A percentile compares a stretch with the other conserved stretches of the same genome.
phyloP scores from a whole-genome alignment of 2,113 vertebrate genomes.

The Redunca redunca region DNA sequence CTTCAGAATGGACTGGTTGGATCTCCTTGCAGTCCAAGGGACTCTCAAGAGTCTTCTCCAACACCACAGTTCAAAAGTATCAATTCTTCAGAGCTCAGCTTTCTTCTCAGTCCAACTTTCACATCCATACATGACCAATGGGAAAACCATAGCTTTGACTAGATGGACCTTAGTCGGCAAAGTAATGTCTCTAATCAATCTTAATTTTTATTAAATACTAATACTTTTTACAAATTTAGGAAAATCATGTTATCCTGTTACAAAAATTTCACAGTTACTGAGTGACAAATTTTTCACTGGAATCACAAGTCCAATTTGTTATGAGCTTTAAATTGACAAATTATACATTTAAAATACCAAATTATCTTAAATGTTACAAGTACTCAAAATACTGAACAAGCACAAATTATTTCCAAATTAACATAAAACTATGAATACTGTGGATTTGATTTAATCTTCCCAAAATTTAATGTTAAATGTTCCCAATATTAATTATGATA shows the following conservation, averaged over 20 bases:
- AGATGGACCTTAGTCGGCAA: too few relatives aligned
- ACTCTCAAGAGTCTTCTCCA: too few relatives aligned
- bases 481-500: background rate
- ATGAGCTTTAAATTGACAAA: background rate
- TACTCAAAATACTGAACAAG: background rate
- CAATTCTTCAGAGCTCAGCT: too few relatives aligned
- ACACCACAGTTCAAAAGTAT: too few relatives aligned
- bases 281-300: background rate
- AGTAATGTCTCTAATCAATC: background rate
- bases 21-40: too few relatives aligned
- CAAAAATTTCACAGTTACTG: background rate
- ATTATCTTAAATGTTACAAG: background rate
- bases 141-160: too few relatives aligned
- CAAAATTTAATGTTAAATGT: background rate
- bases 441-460: background rate
- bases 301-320: background rate
- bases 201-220: slow-evolving; percentile 17
- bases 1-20: too few relatives aligned
- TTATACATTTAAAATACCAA: background rate
- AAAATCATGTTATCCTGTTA: background rate
- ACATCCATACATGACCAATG: too few relatives aligned
- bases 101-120: too few relatives aligned
- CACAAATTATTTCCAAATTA: background rate
- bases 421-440: background rate
- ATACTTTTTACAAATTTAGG: background rate